Base-by-base conservation (phyloP, 2,113 vertebrate genomes). In the Ellobius talpinus region DNA sequence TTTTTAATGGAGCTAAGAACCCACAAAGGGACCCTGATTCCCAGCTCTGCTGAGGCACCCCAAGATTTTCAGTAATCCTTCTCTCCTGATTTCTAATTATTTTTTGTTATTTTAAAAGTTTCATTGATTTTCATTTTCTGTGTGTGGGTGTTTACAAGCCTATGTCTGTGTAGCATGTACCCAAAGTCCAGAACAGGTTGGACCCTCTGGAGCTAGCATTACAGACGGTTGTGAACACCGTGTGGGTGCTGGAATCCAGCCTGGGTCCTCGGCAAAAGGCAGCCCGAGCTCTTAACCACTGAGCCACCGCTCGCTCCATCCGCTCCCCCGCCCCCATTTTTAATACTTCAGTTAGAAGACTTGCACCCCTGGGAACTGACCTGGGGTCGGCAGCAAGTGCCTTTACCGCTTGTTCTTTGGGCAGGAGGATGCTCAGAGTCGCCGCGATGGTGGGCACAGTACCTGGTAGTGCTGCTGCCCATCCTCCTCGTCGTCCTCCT, bases 401-500 rank as follows among this genome's bases (percentile, higher is more conserved):
- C 33, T 58, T 73, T 23, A 73, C 36, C 33, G 4, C 31, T 3
- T 19, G 17, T 21, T 79, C 78, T 81, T 58, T 55, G 50, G 21
- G 78, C 79, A 26, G 55, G 23, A 23, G 17, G 33, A 76, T 65
- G 45, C 68, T n/a, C 85, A 6, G 50, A 10, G 31, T 31, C 9
- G 29, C n/a, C 63, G 1, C 5, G 39, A 8, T 4, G 65, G 11
- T 21, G 9, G 87, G n/a, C 17, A 82, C 5, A 0, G 11, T 36
- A 52, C n/a, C 82, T 63, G 85, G 65, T 8, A n/a, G 45, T n/a
- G 65, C 5, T 21, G 9, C 36, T 11, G 29, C 58, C 1, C 3
- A 79, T 96, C 79, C 95, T 93, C 88, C 55, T 89, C 0, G 16
- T 4, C 82, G 76, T 73, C 74, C 0, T 96, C 76, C 11, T 94